Conservation (phyloP, 92 coral and sea anemone species). For the Anthopleura xanthogrammica region DNA sequence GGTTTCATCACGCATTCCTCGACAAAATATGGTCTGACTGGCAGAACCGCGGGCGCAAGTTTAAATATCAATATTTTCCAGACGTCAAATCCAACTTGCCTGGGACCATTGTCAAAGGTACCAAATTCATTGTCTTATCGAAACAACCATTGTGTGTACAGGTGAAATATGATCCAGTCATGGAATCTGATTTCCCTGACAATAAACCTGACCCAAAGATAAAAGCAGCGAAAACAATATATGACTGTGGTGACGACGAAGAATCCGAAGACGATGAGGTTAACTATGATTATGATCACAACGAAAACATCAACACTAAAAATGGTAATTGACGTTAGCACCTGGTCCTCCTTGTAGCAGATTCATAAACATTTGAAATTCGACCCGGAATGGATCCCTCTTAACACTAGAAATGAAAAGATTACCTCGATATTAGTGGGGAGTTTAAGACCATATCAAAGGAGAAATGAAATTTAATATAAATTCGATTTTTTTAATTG, state of each 20-base stretch:
- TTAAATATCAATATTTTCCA: slow-evolving; percentile 35
- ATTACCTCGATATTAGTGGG: no score
- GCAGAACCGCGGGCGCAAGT: slow-evolving; percentile 67
- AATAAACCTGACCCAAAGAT: slow-evolving; percentile 1
- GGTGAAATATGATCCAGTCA: slow-evolving; percentile 45
- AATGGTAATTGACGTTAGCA: no score
- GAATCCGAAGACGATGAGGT: not conserved
- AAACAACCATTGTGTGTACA: slow-evolving; percentile 62
- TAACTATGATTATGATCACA: not conserved
- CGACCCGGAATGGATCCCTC: no score
- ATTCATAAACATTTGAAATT: no score
- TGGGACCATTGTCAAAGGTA: slow-evolving; percentile 45
- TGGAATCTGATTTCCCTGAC: slow-evolving; percentile 8
- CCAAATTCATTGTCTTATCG: slow-evolving; percentile 44
- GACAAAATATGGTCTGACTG: slow-evolving; percentile 92
- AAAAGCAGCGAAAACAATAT: slow-evolving; percentile 5
- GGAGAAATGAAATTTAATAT: no score
- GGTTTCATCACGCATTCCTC: slow-evolving; percentile 82
- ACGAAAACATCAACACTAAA: no score
- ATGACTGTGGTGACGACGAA: slow-evolving; percentile 2
- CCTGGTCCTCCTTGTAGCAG: no score
- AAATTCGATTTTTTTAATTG: no score
- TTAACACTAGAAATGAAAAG: no score
- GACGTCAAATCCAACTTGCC: slow-evolving; percentile 43
- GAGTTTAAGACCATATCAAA: no score